Evolutionary conservation across 2,888 invertebrate genomes (phyloP).

Genomic region (Netelia virgata): DNA sequence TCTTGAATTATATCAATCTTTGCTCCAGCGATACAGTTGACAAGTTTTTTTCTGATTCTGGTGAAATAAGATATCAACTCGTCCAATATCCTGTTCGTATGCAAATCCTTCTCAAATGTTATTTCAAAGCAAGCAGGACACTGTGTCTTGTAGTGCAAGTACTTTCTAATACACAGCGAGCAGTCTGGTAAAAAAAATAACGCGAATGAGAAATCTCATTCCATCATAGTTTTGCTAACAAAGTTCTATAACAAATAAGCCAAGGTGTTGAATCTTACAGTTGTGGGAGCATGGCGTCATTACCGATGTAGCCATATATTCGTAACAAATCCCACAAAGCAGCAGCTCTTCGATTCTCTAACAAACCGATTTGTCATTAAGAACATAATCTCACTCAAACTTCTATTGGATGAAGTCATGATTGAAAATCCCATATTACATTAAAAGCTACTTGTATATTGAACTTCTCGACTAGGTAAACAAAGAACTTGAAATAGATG

Average conservation of each 20-base stretch:
- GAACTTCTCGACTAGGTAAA: not conserved
- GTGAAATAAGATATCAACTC: slow-evolving; percentile 82
- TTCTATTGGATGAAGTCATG: not conserved
- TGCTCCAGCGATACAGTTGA: slow-evolving; percentile 74
- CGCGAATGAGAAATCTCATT: not conserved
- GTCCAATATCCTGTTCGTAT: slow-evolving; percentile 85
- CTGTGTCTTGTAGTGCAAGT: slow-evolving; percentile 85
- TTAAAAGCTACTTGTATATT: not conserved
- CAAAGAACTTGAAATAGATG: not conserved
- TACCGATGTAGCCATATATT: slow-evolving; percentile 85
- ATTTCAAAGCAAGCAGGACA: slow-evolving; percentile 86
- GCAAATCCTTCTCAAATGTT: slow-evolving; percentile 84
- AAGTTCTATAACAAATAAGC: not conserved
- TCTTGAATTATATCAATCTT: slow-evolving; percentile 56
- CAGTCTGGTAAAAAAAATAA: slow-evolving; percentile 83
- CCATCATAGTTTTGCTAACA: not conserved
- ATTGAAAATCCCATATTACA: not conserved
- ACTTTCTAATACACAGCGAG: slow-evolving; percentile 86
- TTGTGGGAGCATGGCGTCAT: slow-evolving; percentile 86
- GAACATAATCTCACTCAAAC: not conserved
- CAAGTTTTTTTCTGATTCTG: slow-evolving; percentile 80
- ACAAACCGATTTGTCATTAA: slow-evolving; percentile 36
- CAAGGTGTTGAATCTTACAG: slow-evolving; percentile 82
- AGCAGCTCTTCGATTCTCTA: slow-evolving; percentile 85
- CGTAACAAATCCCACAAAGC: slow-evolving; percentile 86